These are phyloP conservation scores for Trisateles emortualis DNA, from an alignment of 2,888 invertebrate genomes.

Conservation along the genomic window DNA sequence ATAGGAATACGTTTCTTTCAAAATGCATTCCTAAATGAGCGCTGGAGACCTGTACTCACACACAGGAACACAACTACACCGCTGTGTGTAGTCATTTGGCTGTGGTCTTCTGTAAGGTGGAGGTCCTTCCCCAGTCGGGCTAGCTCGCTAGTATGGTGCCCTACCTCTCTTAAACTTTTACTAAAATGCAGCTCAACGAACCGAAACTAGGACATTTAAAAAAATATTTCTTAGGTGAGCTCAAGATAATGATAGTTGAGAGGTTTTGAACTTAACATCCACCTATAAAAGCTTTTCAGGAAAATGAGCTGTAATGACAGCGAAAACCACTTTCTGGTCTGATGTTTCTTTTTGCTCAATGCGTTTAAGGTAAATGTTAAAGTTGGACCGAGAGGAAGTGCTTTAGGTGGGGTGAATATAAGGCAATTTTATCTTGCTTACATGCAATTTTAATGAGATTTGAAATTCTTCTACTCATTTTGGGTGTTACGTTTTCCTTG, in stretches of 20 bases:
- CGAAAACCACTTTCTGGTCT: slow-evolving; percentile 71
- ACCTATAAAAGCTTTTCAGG: slow-evolving; percentile 70
- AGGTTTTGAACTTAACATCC: slow-evolving; percentile 58
- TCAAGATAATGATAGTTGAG: slow-evolving; percentile 69
- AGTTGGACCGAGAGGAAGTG: slow-evolving; percentile 15
- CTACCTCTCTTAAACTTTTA: too few relatives aligned
- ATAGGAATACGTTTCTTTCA: too few relatives aligned
- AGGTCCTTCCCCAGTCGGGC: too few relatives aligned
- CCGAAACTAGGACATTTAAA: slow-evolving; percentile 36
- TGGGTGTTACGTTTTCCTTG: too few relatives aligned
- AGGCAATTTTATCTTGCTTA: not conserved
- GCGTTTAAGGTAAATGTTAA: slow-evolving; percentile 55
- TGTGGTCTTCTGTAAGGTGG: too few relatives aligned
- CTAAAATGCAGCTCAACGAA: slow-evolving; percentile 32
- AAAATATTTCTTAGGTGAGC: slow-evolving; percentile 61
- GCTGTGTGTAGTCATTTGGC: too few relatives aligned
- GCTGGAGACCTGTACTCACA: too few relatives aligned
- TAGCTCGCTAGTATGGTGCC: too few relatives aligned
- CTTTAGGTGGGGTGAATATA: slow-evolving; percentile 5
- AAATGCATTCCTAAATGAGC: too few relatives aligned
- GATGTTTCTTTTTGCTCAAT: slow-evolving; percentile 68
- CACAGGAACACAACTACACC: too few relatives aligned
- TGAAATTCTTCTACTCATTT: not conserved
- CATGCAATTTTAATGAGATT: not conserved
- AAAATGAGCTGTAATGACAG: slow-evolving; percentile 75